Evolutionary conservation across 2,888 invertebrate genomes (phyloP).

Genomic region (Cordilura impudica): DNA sequence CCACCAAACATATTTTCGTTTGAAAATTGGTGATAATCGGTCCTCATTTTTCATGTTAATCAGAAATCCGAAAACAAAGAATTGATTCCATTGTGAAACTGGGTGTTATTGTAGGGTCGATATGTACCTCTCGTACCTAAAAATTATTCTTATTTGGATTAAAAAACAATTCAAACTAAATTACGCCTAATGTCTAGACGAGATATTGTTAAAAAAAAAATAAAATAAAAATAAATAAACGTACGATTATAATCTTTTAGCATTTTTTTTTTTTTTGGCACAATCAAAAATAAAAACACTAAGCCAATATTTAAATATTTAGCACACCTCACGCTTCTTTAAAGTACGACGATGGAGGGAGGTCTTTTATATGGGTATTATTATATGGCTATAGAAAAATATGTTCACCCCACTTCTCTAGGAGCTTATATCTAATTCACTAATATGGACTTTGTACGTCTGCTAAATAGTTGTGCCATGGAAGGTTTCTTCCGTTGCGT

Average conservation of each 20-base stretch:
- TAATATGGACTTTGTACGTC: constrained; percentile 57
- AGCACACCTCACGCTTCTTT: background rate
- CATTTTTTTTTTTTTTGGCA: constrained; percentile 1
- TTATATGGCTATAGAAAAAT: constrained; percentile 9
- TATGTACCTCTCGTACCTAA: no score
- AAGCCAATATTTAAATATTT: background rate
- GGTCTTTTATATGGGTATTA: no score
- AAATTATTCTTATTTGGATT: no score
- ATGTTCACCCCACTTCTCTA: constrained; percentile 29
- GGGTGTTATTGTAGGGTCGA: no score
- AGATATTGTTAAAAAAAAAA: constrained; percentile 73
- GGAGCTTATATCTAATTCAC: constrained; percentile 42
- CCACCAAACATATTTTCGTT: no score
- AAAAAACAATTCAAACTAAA: no score
- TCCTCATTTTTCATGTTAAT: no score
- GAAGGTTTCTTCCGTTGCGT: constrained; percentile 43
- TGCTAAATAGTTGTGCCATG: constrained; percentile 27
- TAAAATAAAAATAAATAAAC: no score
- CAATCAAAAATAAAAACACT: background rate
- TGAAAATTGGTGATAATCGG: no score
- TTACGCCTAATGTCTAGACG: constrained; percentile 73
- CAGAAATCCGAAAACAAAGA: no score
- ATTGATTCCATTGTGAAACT: no score
- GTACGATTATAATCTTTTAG: constrained; percentile 44
- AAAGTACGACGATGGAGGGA: no score